A percentile compares a stretch with the other conserved stretches of the same genome.
Evolutionary conservation across 2,797 vertebrate genomes (phyloP).

Genomic region (Otus scops): DNA sequence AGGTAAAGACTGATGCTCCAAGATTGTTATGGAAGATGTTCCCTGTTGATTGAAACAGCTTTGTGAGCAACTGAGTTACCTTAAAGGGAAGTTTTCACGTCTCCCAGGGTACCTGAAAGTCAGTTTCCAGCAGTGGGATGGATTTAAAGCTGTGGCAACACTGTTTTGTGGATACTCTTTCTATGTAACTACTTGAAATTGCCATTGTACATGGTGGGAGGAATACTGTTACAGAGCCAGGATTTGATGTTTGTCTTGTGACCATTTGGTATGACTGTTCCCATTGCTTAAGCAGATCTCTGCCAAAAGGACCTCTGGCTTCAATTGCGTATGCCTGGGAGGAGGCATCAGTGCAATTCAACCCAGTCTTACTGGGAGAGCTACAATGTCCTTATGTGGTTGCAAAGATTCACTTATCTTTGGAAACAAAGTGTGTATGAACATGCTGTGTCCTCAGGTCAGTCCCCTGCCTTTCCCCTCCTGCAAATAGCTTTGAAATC

Average conservation of each 20-base stretch:
- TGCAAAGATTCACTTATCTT: not conserved
- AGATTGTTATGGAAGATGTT: not conserved
- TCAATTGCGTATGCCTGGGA: not conserved
- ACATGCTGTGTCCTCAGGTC: not conserved
- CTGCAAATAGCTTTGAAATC: not conserved
- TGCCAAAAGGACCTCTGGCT: conserved; percentile 44
- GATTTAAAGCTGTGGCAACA: not conserved
- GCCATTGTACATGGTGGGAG: not conserved
- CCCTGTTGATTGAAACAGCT: not conserved
- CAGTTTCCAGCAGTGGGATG: not conserved
- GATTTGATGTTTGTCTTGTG: conserved; percentile 23
- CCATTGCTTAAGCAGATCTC: not conserved
- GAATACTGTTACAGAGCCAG: not conserved
- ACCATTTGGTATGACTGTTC: not conserved
- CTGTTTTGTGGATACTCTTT: not conserved
- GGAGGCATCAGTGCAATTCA: not conserved
- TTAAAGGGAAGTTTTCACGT: not conserved
- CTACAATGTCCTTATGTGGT: not conserved
- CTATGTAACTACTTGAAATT: not conserved
- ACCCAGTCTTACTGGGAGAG: not conserved
- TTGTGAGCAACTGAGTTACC: not conserved
- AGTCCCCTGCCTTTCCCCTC: not conserved
- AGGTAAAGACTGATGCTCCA: not conserved
- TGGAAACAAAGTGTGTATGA: not conserved
- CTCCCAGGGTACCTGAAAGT: not conserved